Base-by-base conservation (phyloP, 2,888 invertebrate genomes). In the Limnephilus marmoratus region DNA sequence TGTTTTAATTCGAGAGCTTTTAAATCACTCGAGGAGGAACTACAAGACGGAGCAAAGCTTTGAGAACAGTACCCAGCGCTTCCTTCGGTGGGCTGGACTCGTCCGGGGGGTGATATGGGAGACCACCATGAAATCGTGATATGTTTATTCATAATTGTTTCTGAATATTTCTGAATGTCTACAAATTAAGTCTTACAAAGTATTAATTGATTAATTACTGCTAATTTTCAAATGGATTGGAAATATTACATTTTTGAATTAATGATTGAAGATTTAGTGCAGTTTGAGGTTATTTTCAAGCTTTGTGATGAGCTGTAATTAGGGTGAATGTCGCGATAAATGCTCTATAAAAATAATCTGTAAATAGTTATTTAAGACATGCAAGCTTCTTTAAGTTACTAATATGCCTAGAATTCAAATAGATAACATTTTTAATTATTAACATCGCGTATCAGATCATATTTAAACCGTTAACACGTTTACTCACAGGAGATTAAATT, bases 1-100 rank as follows among this genome's bases (percentile, higher is more conserved):
- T 68, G 68, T 68, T 68, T 68, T 68, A 68, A 68, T n/a, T 68
- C 68, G 68, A 68, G 68, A 68, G 68, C 68, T 68, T 68, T 68
- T 68, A 68, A 68, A 68, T 68, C 68, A 68, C 3, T 68, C 68
- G 24, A 68, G n/a, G 68, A 2, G 68, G 68, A 24, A 68, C 68
- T 68, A 68, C 68, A n/a, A 68, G 68, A 68, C 68, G 68, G 5
- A 68, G 9, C 68, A 68, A n/a, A 68, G 68, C 68, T 24, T 68
- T 68, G 68, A 11, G 9, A 24, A 68, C 24, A 7, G 24, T 24
- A 68, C n/a, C 68, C 68, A 24, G 68, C 68, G 68, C 24, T 24
- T 18, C 24, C 24, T 68, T 24, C 68, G 24, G n/a, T 68, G 68
- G 68, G 68, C n/a, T n/a, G 68, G 24, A 9, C 68, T n/a, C 9